These are phyloP conservation scores for Siniperca obscura DNA, from an alignment of 2,797 vertebrate genomes.

Conservation along the genomic window DNA sequence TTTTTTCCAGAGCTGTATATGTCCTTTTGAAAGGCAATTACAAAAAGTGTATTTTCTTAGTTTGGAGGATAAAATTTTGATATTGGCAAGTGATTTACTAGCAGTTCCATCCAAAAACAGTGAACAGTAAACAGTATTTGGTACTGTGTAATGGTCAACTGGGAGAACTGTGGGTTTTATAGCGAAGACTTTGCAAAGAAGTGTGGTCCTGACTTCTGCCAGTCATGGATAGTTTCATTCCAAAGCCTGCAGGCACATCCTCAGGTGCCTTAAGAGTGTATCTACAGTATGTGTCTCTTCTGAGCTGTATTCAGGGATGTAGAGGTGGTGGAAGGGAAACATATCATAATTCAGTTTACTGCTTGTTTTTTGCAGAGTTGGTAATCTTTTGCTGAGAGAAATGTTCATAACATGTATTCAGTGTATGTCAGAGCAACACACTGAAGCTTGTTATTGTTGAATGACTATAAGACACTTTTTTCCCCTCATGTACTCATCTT, in stretches of 20 bases:
- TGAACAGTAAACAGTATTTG: background rate
- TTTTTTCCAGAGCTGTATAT: background rate
- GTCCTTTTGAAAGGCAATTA: background rate
- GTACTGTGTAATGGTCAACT: background rate
- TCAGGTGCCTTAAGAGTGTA: background rate
- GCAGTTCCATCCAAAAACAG: background rate
- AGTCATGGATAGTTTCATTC: constrained; percentile 12
- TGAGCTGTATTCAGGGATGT: constrained; percentile 5
- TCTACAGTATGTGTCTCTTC: constrained; percentile 15
- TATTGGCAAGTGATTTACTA: background rate
- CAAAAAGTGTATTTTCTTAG: background rate
- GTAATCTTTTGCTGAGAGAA: background rate
- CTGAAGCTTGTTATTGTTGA: background rate
- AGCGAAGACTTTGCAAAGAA: constrained; percentile 5
- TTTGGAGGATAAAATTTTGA: background rate
- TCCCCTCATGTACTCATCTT: background rate
- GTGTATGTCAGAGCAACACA: background rate
- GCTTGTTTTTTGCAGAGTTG: background rate
- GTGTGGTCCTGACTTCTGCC: constrained; percentile 25
- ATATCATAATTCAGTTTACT: background rate
- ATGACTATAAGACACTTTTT: background rate
- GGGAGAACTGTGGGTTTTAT: background rate
- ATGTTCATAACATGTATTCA: background rate
- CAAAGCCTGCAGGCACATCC: constrained; percentile 18
- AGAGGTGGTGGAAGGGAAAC: constrained; percentile 1